Percentiles rank a stretch among this genome's conserved stretches.
Conservation (phyloP, 2,888 invertebrate species). For the Mamestra brassicae region DNA sequence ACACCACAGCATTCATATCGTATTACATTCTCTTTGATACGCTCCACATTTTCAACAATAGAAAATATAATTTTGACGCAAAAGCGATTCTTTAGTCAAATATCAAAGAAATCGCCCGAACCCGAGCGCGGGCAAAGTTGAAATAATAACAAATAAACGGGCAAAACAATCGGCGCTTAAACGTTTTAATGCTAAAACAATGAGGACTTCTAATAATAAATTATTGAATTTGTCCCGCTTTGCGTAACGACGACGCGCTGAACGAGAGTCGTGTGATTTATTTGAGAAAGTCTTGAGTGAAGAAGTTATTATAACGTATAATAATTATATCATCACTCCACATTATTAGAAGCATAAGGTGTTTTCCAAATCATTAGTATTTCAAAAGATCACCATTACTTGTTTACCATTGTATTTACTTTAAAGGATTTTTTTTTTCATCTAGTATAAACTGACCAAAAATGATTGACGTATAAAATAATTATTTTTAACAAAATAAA, state of each 20-base stretch:
- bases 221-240: conserved; percentile 55
- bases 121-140: conserved; percentile 67
- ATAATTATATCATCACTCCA: not conserved
- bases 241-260: conserved; percentile 34
- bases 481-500: no score
- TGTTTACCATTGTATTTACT: no score
- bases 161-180: conserved; percentile 62
- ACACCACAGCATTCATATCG: conserved; percentile 56
- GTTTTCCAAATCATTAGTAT: no score
- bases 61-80: conserved; percentile 56
- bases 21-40: conserved; percentile 58
- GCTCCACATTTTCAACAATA: conserved; percentile 56
- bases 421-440: no score
- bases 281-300: conserved; percentile 25
- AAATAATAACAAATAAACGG: conserved; percentile 70
- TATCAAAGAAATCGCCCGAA: conserved; percentile 75
- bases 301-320: not conserved
- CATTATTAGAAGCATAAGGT: not conserved
- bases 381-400: no score
- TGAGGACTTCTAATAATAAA: conserved; percentile 64
- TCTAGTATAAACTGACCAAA: no score
- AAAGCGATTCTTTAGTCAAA: conserved; percentile 69
- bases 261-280: conserved; percentile 42
- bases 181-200: conserved; percentile 71
- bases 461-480: no score